A percentile compares a stretch with the other conserved stretches of the same genome.
phyloP scores from a whole-genome alignment of 2,797 vertebrate genomes.

The Discoglossus pictus region DNA sequence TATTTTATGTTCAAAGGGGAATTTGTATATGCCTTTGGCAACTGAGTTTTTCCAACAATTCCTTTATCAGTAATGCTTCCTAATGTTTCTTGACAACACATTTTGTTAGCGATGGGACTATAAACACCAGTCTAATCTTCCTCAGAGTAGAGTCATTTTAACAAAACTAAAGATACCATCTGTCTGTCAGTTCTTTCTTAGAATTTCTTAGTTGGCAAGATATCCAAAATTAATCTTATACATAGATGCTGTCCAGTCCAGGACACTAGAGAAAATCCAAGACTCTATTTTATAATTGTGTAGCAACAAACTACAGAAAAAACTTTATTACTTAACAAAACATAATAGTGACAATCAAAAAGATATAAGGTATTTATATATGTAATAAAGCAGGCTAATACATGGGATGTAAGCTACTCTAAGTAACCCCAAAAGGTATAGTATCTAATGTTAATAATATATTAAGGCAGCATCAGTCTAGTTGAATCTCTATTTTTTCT shows the following conservation, averaged over 20 bases:
- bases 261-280: too few relatives aligned
- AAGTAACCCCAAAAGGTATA: too few relatives aligned
- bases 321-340: too few relatives aligned
- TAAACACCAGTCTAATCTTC: slow-evolving; percentile 45
- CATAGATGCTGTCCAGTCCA: not conserved
- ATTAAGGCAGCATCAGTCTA: too few relatives aligned
- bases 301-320: too few relatives aligned
- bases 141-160: slow-evolving; percentile 39
- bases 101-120: slow-evolving; percentile 33
- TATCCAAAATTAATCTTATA: slow-evolving; percentile 31
- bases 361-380: too few relatives aligned
- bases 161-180: slow-evolving; percentile 41
- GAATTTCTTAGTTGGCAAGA: slow-evolving; percentile 43
- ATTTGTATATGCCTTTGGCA: slow-evolving; percentile 36
- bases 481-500: too few relatives aligned
- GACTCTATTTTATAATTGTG: too few relatives aligned
- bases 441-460: too few relatives aligned
- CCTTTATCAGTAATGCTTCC: slow-evolving; percentile 55
- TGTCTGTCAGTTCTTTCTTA: slow-evolving; percentile 46
- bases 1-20: slow-evolving; percentile 46
- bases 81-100: slow-evolving; percentile 52
- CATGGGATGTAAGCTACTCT: too few relatives aligned
- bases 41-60: slow-evolving; percentile 49
- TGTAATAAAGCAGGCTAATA: too few relatives aligned
- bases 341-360: too few relatives aligned